Conservation (phyloP, 2,888 invertebrate genomes). For the Pimpla rufipes region DNA sequence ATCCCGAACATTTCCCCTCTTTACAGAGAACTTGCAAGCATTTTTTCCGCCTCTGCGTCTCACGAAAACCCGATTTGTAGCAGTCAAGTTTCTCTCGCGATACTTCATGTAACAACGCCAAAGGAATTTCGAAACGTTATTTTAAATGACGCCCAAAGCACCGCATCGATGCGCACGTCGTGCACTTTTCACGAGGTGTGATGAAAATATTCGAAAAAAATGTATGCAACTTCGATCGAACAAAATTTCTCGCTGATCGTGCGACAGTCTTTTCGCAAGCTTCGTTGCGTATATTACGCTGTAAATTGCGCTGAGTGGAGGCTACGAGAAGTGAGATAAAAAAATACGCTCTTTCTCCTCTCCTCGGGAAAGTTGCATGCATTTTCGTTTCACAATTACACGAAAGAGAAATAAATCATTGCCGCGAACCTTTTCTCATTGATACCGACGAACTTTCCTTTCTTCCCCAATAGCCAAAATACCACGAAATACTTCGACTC, state of each 20-base stretch:
- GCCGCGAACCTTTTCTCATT: neutral
- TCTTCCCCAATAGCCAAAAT: too few relatives aligned
- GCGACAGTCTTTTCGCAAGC: constrained; percentile 1
- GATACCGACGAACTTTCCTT: constrained; percentile 66
- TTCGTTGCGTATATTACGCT: neutral
- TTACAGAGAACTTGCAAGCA: neutral
- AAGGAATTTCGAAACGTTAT: neutral
- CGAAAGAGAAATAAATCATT: neutral
- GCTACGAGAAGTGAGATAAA: neutral
- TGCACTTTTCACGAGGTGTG: neutral
- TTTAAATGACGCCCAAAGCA: neutral
- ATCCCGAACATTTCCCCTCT: neutral
- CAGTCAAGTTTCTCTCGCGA: neutral
- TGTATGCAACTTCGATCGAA: neutral
- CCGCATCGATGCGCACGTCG: neutral
- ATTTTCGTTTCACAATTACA: neutral
- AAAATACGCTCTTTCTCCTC: neutral
- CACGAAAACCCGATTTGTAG: neutral
- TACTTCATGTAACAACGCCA: neutral
- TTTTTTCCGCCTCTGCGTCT: neutral
- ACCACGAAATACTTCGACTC: neutral
- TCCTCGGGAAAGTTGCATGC: neutral
- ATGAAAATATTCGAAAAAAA: neutral
- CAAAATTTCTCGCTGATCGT: neutral
- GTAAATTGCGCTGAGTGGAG: neutral